Evolutionary conservation across 2,888 invertebrate species (phyloP).

Genomic region (Malthinus seriepunctatus): DNA sequence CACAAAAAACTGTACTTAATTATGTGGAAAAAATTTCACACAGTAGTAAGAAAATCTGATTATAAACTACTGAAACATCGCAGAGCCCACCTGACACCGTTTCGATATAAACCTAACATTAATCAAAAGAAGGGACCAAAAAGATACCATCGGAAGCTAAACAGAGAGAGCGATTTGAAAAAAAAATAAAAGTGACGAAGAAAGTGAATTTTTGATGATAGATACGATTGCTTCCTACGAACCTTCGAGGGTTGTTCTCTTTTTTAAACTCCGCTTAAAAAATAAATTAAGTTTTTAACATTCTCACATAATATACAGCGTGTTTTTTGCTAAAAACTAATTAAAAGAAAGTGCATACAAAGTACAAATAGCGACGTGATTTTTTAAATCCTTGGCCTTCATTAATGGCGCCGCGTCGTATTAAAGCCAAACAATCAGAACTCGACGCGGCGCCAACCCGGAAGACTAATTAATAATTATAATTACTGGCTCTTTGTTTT

Average conservation of each 20-base stretch:
- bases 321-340: neutral
- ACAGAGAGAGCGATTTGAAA: constrained; percentile 11
- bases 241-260: constrained; percentile 21
- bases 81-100: constrained; percentile 35
- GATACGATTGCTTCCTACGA: constrained; percentile 6
- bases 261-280: constrained; percentile 30
- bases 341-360: neutral
- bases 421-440: constrained; percentile 14
- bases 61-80: constrained; percentile 17
- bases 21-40: constrained; percentile 23
- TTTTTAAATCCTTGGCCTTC: constrained; percentile 13
- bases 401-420: constrained; percentile 8
- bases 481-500: constrained; percentile 6
- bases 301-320: constrained; percentile 26
- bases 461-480: constrained; percentile 7
- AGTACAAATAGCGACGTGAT: neutral
- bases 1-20: constrained; percentile 22
- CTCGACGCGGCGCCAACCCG: constrained; percentile 15
- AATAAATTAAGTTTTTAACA: constrained; percentile 36
- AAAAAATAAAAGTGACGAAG: constrained; percentile 23
- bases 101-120: constrained; percentile 37
- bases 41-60: constrained; percentile 25
- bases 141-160: constrained; percentile 29
- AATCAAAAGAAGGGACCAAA: constrained; percentile 36
- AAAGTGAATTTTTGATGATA: constrained; percentile 25